Conservation (phyloP, 1,140 invertebrate genomes). For the Drosophila hydei region DNA sequence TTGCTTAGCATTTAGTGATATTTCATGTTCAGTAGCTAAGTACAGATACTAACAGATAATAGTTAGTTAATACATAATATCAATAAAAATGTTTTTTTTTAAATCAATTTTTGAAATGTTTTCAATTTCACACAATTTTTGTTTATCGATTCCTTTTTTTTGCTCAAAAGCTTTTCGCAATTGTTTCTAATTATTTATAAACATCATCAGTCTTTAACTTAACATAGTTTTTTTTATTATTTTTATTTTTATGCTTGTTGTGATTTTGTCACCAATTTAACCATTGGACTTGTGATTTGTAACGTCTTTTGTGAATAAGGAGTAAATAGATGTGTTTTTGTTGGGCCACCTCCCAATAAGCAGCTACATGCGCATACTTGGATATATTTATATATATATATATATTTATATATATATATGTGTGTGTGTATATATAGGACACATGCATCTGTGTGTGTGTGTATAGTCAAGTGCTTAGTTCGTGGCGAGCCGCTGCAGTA, state of each 20-base stretch:
- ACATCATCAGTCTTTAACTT: conserved; percentile 83
- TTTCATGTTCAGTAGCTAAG: conserved; percentile 30
- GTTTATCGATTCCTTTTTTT: conserved; percentile 10
- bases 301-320: conserved; percentile 45
- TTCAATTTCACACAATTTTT: conserved; percentile 47
- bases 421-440: no score
- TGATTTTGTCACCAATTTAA: conserved; percentile 14
- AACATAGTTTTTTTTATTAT: conserved; percentile 60
- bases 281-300: conserved; percentile 32
- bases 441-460: not conserved
- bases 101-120: conserved; percentile 67
- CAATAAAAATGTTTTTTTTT: conserved; percentile 48
- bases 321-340: conserved; percentile 32
- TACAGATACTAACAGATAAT: conserved; percentile 43
- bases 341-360: conserved; percentile 13
- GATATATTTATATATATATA: conserved; percentile 6
- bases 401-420: not conserved
- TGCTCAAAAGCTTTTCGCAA: conserved; percentile 17
- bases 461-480: conserved; percentile 26
- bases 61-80: conserved; percentile 37
- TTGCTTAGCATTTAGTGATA: conserved; percentile 77
- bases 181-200: conserved; percentile 77
- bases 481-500: conserved; percentile 31
- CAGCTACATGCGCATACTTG: not conserved
- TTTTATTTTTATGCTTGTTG: conserved; percentile 21